These are phyloP conservation scores for Tokudaia muenninki DNA, from an alignment of 2,797 vertebrate species.

Conservation along the genomic window DNA sequence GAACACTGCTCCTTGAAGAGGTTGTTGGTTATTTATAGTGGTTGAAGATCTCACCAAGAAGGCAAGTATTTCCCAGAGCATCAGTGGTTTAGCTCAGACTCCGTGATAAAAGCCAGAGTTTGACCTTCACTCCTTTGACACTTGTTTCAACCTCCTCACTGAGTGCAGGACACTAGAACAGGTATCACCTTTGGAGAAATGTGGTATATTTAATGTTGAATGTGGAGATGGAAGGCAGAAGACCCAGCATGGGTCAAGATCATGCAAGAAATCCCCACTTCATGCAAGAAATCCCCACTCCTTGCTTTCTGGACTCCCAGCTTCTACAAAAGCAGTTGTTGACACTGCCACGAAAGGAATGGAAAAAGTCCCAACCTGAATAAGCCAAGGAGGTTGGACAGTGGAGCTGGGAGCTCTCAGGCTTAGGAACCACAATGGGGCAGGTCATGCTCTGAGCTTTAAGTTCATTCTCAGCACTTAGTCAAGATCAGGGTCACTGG, in stretches of 20 bases:
- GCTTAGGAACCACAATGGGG: too few species aligned
- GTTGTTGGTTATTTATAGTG: neutral
- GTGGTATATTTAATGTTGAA: neutral
- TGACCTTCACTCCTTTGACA: neutral
- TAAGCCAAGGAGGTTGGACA: fast-evolving
- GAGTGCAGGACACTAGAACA: neutral
- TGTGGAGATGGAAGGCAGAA: too few species aligned
- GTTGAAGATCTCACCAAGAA: neutral
- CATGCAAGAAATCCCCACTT: too few species aligned
- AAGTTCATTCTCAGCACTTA: neutral
- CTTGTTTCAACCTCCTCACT: neutral
- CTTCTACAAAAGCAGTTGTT: neutral
- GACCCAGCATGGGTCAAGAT: too few species aligned
- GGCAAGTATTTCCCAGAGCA: neutral
- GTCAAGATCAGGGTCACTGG: neutral
- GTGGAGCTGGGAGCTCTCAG: neutral
- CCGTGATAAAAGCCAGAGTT: neutral
- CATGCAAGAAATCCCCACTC: too few species aligned
- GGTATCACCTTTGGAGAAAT: too few species aligned
- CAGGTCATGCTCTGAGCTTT: neutral
- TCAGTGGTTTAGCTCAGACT: neutral
- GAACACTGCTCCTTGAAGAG: neutral
- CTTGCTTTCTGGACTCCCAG: neutral
- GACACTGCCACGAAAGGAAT: neutral
- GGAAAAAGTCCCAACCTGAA: neutral